These are phyloP conservation scores for Choreutis nemorana DNA, from an alignment of 2,888 invertebrate species.

Conservation along the genomic window DNA sequence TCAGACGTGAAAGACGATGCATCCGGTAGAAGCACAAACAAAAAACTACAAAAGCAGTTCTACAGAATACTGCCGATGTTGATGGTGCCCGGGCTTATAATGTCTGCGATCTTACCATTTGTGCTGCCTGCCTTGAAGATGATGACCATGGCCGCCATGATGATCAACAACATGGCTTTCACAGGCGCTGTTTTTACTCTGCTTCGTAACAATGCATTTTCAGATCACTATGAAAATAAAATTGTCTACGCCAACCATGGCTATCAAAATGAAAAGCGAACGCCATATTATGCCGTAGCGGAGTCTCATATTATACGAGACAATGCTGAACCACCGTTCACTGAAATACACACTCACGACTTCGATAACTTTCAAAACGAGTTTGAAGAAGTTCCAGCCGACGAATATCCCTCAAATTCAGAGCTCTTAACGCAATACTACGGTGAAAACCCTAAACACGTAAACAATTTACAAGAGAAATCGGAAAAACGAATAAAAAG, in stretches of 20 bases:
- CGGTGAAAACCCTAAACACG: constrained; percentile 7
- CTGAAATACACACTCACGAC: constrained; percentile 7
- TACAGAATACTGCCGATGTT: constrained; percentile 59
- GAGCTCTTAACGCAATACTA: constrained; percentile 16
- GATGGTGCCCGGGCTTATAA: constrained; percentile 68
- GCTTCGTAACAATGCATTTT: constrained; percentile 66
- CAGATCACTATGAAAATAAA: constrained; percentile 59
- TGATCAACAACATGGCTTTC: constrained; percentile 74
- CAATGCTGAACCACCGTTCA: constrained; percentile 5
- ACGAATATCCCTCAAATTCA: constrained; percentile 1
- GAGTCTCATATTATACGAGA: constrained; percentile 11
- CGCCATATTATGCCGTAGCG: constrained; percentile 14
- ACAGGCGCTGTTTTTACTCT: constrained; percentile 67
- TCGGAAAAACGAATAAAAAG: constrained; percentile 1
- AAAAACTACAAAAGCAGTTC: constrained; percentile 39
- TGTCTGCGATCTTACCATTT: constrained; percentile 74
- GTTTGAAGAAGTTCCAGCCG: neutral
- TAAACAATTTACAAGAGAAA: neutral
- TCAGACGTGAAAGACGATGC: constrained; percentile 26
- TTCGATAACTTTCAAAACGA: constrained; percentile 6
- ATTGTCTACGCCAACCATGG: constrained; percentile 67
- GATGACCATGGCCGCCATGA: constrained; percentile 66
- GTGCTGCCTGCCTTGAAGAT: constrained; percentile 73
- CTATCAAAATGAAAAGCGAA: constrained; percentile 50
- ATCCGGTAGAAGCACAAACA: constrained; percentile 31